phyloP scores from a whole-genome alignment of 92 coral and sea anemone genomes.

The Montipora capitata region DNA sequence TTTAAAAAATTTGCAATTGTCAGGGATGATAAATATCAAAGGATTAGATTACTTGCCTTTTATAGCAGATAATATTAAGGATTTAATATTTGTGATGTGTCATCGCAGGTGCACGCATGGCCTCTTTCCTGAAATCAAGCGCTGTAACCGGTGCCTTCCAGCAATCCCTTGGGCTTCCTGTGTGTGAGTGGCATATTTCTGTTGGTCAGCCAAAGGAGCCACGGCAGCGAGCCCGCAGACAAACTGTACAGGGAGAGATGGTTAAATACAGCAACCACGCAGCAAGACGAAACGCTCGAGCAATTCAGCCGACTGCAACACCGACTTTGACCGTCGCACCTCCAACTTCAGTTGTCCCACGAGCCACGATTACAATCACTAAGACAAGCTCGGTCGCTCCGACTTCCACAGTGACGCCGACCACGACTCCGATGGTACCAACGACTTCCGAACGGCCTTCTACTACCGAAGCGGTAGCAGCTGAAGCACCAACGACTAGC shows the following conservation, averaged over 20 bases:
- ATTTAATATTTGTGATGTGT: background rate
- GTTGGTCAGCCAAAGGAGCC: conserved; percentile 90
- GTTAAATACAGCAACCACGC: conserved; percentile 57
- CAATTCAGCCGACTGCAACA: conserved; percentile 77
- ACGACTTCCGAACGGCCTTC: conserved; percentile 31
- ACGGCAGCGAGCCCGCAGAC: conserved; percentile 87
- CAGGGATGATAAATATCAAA: too few relatives aligned
- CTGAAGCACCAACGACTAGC: conserved; percentile 36
- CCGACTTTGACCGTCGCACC: conserved; percentile 82
- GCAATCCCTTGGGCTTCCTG: conserved; percentile 83
- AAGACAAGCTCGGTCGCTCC: conserved; percentile 48
- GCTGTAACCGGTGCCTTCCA: conserved; percentile 90
- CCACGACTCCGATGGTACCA: conserved; percentile 46
- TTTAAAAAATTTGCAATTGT: too few relatives aligned
- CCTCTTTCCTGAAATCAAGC: conserved; percentile 90
- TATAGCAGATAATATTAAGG: too few relatives aligned
- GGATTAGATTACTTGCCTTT: too few relatives aligned
- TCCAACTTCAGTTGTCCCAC: conserved; percentile 54
- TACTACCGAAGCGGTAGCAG: conserved; percentile 11
- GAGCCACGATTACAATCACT: conserved; percentile 53
- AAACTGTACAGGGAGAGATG: conserved; percentile 66
- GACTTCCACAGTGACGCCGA: conserved; percentile 66
- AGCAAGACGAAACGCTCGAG: conserved; percentile 27
- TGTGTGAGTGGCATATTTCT: conserved; percentile 95
- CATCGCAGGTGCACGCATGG: conserved; percentile 81